Base-by-base conservation (phyloP, 2,888 invertebrate genomes). In the Mythimna vitellina region DNA sequence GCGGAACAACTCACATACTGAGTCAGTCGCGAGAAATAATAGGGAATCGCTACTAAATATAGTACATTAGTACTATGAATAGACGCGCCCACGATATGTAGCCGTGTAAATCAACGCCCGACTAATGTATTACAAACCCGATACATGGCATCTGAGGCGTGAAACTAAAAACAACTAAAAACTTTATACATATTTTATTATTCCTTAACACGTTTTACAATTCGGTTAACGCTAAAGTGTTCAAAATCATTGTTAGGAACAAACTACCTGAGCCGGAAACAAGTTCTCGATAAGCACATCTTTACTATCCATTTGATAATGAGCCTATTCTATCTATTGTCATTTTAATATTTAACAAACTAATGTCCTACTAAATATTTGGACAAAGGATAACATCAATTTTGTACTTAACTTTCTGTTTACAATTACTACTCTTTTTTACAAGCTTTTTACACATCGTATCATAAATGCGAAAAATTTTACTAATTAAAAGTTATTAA, bases 1-100 rank as follows among this genome's bases (percentile, higher is more conserved):
- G 88, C 92, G 93, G 92, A 93, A 93, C 91, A 93, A 92, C 91
- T 91, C 89, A 80, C 83, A 85, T 73, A 89, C 89, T 93, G 94
- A 94, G 91, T 94, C 94, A 94, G 93, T 92, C 90, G 88, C 91
- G 88, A 91, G 93, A 92, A 94, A 95, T 94, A 95, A 94, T 95
- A 94, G 94, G 94, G 95, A 94, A 94, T 94, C 91, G 92, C 84
- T 90, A 92, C 96, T 96, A 96, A 94, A 96, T 95, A 93, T 96
- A 96, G 96, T 94, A 92, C 91, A 94, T 95, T 93, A 93, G 92
- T 87, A 92, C 95, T 95, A 95, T 94, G 94, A 96, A 96, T 96
- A 96, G 95, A 93, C 88, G 89, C 93, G 93, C 93, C 93, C 93
- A 93, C 93, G 93, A 93, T 92, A 91, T 92, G 90, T 87, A 88